phyloP scores from a whole-genome alignment of 2,113 vertebrate species.

The Colius striatus region DNA sequence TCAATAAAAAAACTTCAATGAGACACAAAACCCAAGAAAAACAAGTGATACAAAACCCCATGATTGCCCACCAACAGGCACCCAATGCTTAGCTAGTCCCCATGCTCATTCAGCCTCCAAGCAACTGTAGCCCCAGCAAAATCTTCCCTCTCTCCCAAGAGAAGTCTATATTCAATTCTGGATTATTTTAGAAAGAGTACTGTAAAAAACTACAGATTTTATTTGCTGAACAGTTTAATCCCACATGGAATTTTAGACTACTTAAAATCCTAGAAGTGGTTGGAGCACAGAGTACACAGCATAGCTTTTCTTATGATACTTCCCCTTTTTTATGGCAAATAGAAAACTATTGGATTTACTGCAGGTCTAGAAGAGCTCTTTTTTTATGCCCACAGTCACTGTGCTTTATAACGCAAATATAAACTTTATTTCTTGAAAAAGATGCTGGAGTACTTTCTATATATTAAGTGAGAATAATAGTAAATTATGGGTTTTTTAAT shows the following conservation, averaged over 20 bases:
- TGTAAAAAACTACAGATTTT: background rate
- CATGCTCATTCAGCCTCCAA: no score
- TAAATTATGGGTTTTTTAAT: background rate
- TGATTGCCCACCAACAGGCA: background rate
- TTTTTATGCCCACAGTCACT: background rate
- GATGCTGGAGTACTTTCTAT: background rate
- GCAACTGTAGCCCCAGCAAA: background rate
- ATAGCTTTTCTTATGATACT: background rate
- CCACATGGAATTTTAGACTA: background rate
- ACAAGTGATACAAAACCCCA: background rate
- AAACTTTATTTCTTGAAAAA: background rate
- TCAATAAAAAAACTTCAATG: background rate
- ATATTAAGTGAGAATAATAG: background rate
- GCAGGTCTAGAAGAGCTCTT: background rate
- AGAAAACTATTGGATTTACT: background rate
- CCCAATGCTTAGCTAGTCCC: background rate
- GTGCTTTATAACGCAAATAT: background rate
- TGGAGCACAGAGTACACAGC: background rate
- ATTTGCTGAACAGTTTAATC: background rate
- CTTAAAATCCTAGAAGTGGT: background rate
- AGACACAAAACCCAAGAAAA: background rate
- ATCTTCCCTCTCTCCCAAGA: no score
- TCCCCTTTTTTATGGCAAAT: background rate
- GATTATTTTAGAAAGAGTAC: background rate
- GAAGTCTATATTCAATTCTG: no score